Conservation (phyloP, 2,888 invertebrate genomes). For the Ferrisia virgata region DNA sequence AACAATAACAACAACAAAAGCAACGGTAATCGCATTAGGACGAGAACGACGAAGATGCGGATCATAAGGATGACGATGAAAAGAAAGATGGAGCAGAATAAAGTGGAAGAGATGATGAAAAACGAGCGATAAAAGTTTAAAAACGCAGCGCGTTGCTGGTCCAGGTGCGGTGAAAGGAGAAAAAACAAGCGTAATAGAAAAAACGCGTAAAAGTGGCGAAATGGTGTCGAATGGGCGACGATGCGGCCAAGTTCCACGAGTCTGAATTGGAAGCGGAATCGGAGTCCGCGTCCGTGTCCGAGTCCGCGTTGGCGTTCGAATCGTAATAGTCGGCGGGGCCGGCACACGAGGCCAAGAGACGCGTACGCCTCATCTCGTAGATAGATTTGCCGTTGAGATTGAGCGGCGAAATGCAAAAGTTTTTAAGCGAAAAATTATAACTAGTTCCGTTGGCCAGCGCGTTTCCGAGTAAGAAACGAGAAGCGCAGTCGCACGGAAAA, state of each 20-base stretch:
- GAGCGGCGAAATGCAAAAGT: constrained; percentile 81
- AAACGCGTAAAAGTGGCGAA: background rate
- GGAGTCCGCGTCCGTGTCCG: background rate
- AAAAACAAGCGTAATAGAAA: background rate
- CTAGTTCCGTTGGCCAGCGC: constrained; percentile 61
- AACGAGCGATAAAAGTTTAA: background rate
- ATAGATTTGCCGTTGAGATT: constrained; percentile 75
- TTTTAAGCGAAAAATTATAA: constrained; percentile 66
- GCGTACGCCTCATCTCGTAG: constrained; percentile 56
- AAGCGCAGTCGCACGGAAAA: constrained; percentile 75
- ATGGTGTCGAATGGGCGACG: background rate
- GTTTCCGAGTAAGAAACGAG: constrained; percentile 69
- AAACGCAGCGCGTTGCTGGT: background rate
- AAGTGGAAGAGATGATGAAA: too few species aligned
- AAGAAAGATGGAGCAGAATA: too few species aligned
- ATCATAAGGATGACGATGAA: too few species aligned
- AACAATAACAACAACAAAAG: too few species aligned
- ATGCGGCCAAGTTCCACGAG: background rate
- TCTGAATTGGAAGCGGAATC: background rate
- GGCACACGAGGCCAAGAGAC: background rate
- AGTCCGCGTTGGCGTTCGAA: background rate
- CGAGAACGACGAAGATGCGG: background rate
- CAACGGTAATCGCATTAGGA: too few species aligned
- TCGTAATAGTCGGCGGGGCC: background rate
- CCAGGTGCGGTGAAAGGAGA: background rate